Evolutionary conservation across 2,888 invertebrate genomes (phyloP), one percentile per base, ranked within the genome.

Genomic region (Miltochrista miniata): DNA sequence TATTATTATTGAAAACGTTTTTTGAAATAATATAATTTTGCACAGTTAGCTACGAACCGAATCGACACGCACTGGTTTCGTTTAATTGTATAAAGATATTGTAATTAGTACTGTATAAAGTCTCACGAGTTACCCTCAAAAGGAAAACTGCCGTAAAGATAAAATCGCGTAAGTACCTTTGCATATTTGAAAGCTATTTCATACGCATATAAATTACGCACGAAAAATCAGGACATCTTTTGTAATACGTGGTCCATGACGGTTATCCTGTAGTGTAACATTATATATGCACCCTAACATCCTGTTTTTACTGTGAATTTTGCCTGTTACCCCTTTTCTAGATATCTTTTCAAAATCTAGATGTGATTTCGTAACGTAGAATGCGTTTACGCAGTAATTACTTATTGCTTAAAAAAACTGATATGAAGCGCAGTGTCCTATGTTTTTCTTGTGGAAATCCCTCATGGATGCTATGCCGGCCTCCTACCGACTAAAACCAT

Each of bases 231-330:
- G 70, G 68, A 61, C 67, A 63, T 67, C 59, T 45, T 52, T 53
- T 48, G 49, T 15, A 38, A n/a, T 13, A 43, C 57, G 50, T 60
- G 51, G 64, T 56, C 70, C 74, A 65, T 74, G 69, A 70, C 75
- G 69, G 59, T 12, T 47, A 61, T 44, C 53, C 62, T 62, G 50
- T 45, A 51, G 45, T 35, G 37, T 53, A 62, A 56, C 69, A 70
- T 79, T 61, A 76, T 64, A 54, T 74, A 80, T 80, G 78, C 81
- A 80, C 80, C 80, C 79, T 72, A 69, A 54, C 72, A 76, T 76
- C 75, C 75, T 79, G 74, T 48, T 50, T 18, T 44, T 52, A 54
- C 11, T 50, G 65, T 64, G 47, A 54, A 68, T 64, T 58, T 67
- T 51, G 36, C 43, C 37, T 47, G 47, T 7, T 38, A 15, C 44